Conservation (phyloP, 1,140 invertebrate genomes). For the Cephus cinctus region DNA sequence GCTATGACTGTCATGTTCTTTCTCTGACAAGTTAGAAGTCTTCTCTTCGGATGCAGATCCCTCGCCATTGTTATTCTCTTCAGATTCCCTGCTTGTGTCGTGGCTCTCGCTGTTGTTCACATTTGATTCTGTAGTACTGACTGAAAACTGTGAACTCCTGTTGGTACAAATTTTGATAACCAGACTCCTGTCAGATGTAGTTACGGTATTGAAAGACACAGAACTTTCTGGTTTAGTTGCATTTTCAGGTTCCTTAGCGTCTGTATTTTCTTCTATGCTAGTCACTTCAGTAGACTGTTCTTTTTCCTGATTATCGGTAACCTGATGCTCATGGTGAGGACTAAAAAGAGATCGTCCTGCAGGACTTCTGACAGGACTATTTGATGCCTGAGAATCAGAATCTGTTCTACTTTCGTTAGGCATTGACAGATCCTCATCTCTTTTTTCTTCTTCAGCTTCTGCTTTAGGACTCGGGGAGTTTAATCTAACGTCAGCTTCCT, state of each 20-base stretch:
- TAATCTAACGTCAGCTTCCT: constrained; percentile 21
- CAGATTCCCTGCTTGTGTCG: constrained; percentile 30
- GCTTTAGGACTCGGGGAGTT: constrained; percentile 5
- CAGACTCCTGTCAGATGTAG: constrained; percentile 44
- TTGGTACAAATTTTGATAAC: constrained; percentile 53
- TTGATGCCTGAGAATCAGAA: constrained; percentile 16
- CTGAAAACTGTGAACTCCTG: constrained; percentile 48
- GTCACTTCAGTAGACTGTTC: constrained; percentile 14
- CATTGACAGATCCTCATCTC: neutral
- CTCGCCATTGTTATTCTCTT: constrained; percentile 47
- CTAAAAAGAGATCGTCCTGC: constrained; percentile 29
- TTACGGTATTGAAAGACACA: constrained; percentile 35
- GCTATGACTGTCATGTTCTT: constrained; percentile 8
- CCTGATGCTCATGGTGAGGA: constrained; percentile 24
- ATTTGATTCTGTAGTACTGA: constrained; percentile 24
- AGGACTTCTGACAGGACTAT: constrained; percentile 23
- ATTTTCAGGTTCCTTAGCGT: constrained; percentile 9
- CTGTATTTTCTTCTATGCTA: neutral
- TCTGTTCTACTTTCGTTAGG: constrained; percentile 8
- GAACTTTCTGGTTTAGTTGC: constrained; percentile 29
- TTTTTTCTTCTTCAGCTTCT: neutral
- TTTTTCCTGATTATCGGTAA: constrained; percentile 9
- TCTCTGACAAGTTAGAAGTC: constrained; percentile 25
- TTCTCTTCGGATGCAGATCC: constrained; percentile 31
- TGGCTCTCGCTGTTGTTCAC: constrained; percentile 20